Evolutionary conservation across 30 jellyfish, hydroid and myxozoan species (phyloP).

Genomic region (Hydractinia echinata): DNA sequence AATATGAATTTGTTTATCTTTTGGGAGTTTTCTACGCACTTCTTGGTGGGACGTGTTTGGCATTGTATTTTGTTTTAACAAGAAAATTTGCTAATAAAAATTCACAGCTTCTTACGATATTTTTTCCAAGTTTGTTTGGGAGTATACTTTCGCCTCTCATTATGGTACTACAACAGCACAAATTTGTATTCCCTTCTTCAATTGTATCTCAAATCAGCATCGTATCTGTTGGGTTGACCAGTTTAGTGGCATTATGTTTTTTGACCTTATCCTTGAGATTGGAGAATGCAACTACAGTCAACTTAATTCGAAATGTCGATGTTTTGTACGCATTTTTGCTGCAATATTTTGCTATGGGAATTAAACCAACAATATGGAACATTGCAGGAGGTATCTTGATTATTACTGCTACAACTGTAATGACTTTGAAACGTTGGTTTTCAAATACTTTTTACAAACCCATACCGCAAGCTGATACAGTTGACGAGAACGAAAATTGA

Average conservation of each 20-base stretch:
- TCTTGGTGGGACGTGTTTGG: conserved; percentile 62
- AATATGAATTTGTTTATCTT: conserved; percentile 2
- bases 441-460: too few relatives aligned
- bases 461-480: too few relatives aligned
- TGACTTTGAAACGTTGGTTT: neutral
- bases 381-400: conserved; percentile 6
- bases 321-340: conserved; percentile 65
- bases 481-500: too few relatives aligned
- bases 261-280: conserved; percentile 52
- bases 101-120: conserved; percentile 12
- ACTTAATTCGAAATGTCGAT: conserved; percentile 63
- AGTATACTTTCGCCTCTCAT: conserved; percentile 33
- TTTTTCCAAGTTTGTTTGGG: conserved; percentile 72
- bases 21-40: conserved; percentile 55
- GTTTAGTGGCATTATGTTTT: conserved; percentile 37
- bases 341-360: conserved; percentile 19
- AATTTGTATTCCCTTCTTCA: conserved; percentile 45
- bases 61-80: conserved; percentile 62
- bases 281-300: conserved; percentile 76
- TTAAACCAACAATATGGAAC: conserved; percentile 23
- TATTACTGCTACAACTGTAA: neutral
- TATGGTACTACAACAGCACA: neutral
- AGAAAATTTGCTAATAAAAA: conserved; percentile 36
- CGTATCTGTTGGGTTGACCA: conserved; percentile 51
- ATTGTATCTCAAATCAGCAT: conserved; percentile 33